Conservation (phyloP, 2,888 invertebrate species). For the Chalcis sispes region DNA sequence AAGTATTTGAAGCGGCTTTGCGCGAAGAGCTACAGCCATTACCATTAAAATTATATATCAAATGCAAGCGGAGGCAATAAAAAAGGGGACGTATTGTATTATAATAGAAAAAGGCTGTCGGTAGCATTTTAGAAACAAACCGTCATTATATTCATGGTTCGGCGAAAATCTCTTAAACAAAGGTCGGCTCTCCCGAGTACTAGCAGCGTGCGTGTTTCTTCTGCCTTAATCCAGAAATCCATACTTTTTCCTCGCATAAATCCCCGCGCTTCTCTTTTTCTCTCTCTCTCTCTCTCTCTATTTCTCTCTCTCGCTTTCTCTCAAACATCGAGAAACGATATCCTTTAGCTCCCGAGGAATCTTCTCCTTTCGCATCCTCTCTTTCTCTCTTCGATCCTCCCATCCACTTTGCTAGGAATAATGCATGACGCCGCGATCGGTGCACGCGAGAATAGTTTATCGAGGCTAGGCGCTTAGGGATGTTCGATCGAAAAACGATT, state of each 20-base stretch:
- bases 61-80: too few species aligned
- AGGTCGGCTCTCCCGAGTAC: constrained; percentile 6
- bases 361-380: constrained; percentile 10
- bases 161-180: constrained; percentile 48
- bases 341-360: constrained; percentile 49
- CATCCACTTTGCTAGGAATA: constrained; percentile 64
- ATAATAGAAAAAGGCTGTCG: constrained; percentile 36
- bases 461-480: constrained; percentile 43
- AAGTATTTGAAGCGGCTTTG: too few species aligned
- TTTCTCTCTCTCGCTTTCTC: too few species aligned
- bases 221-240: constrained; percentile 37
- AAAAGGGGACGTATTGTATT: constrained; percentile 31
- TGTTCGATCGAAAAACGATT: constrained; percentile 66
- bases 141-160: constrained; percentile 40
- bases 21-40: too few species aligned
- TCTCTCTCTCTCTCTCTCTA: constrained; percentile 46
- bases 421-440: constrained; percentile 69
- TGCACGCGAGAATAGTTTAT: constrained; percentile 63
- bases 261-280: constrained; percentile 17
- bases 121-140: constrained; percentile 21
- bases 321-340: constrained; percentile 44
- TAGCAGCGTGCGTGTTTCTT: constrained; percentile 17
- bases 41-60: too few species aligned
- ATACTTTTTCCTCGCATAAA: constrained; percentile 51
- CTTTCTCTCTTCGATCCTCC: constrained; percentile 22